Conservation (phyloP, 1,140 invertebrate species). For the Drosophila ananassae region DNA sequence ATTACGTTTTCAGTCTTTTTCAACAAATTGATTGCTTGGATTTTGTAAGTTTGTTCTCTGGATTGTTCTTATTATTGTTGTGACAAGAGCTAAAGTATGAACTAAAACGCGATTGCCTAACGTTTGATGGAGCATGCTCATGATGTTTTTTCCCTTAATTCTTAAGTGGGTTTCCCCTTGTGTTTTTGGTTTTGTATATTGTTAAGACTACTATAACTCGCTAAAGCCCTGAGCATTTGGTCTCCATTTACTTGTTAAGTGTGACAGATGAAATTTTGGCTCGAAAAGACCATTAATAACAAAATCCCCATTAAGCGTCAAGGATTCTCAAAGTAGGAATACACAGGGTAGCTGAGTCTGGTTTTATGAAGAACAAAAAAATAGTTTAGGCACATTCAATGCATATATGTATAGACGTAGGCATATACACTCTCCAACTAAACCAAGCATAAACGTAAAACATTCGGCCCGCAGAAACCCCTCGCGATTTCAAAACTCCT, state of each 20-base stretch:
- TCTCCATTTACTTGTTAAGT: constrained; percentile 82
- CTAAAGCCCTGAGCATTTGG: constrained; percentile 83
- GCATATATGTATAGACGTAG: constrained; percentile 63
- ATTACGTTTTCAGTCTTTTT: constrained; percentile 64
- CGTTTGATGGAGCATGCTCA: constrained; percentile 76
- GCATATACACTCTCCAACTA: constrained; percentile 54
- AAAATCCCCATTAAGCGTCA: constrained; percentile 65
- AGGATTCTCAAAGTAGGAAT: constrained; percentile 39
- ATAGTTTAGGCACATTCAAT: constrained; percentile 76
- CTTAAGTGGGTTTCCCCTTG: constrained; percentile 43
- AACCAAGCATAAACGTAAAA: constrained; percentile 19
- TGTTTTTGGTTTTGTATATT: constrained; percentile 57
- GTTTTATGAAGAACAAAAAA: constrained; percentile 29
- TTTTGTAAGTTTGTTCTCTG: constrained; percentile 79
- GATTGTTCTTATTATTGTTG: constrained; percentile 71
- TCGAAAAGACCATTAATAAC: constrained; percentile 31
- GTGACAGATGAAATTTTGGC: constrained; percentile 64
- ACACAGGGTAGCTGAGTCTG: background rate
- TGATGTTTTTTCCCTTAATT: constrained; percentile 78
- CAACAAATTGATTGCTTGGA: constrained; percentile 79
- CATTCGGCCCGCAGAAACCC: background rate
- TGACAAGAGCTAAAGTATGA: constrained; percentile 47
- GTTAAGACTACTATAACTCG: constrained; percentile 68
- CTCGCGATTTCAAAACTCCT: background rate
- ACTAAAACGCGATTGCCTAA: constrained; percentile 53